A percentile compares a stretch with the other conserved stretches of the same genome.
phyloP scores from a whole-genome alignment of 2,113 vertebrate species.

The Austrofundulus limnaeus region DNA sequence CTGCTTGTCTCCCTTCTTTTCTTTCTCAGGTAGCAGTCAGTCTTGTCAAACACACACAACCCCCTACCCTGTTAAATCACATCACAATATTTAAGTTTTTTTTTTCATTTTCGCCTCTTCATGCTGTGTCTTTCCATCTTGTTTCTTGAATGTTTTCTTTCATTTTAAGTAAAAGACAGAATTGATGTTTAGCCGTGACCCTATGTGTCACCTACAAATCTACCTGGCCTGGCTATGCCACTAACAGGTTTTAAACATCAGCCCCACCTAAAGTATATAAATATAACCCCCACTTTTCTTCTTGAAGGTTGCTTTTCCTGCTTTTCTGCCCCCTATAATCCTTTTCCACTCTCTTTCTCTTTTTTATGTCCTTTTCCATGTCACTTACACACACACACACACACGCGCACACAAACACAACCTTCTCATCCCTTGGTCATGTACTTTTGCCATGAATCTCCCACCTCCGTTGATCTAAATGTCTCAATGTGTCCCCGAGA shows the following conservation, averaged over 20 bases:
- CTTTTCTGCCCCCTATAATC: background rate
- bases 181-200: constrained; percentile 48
- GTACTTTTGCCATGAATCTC: constrained; percentile 77
- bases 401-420: constrained; percentile 35
- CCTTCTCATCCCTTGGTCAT: constrained; percentile 65
- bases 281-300: constrained; percentile 38
- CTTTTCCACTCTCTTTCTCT: constrained; percentile 23
- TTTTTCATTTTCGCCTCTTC: background rate
- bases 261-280: constrained; percentile 50
- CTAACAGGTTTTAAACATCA: constrained; percentile 38
- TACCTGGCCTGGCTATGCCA: constrained; percentile 32
- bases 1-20: constrained; percentile 3
- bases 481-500: constrained; percentile 74
- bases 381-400: constrained; percentile 12
- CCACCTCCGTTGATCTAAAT: constrained; percentile 63
- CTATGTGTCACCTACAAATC: constrained; percentile 57
- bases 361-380: constrained; percentile 39
- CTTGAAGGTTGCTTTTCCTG: constrained; percentile 27
- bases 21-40: constrained; percentile 51
- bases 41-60: constrained; percentile 47
- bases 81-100: constrained; percentile 21
- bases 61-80: constrained; percentile 21
- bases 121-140: background rate
- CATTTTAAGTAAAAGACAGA: background rate
- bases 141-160: constrained; percentile 6